phyloP scores from a whole-genome alignment of 2,113 vertebrate species.

The Tiliqua scincoides region DNA sequence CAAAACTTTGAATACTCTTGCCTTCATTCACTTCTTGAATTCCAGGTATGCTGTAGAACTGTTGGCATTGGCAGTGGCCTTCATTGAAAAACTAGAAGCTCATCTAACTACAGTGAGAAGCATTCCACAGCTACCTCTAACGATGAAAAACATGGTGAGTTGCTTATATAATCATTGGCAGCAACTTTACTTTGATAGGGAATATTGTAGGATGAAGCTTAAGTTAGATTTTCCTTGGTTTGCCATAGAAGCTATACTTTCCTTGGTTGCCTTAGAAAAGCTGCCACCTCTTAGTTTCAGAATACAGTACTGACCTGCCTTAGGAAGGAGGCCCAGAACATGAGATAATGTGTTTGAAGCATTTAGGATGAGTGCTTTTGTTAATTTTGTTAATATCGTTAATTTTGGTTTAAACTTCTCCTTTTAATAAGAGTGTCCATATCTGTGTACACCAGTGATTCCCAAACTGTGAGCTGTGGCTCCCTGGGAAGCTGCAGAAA shows the following conservation, averaged over 20 bases:
- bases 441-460: neutral
- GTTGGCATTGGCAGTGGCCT: conserved; percentile 79
- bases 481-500: no score
- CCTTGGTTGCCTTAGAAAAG: neutral
- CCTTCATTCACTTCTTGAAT: conserved; percentile 13
- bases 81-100: conserved; percentile 85
- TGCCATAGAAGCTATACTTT: neutral
- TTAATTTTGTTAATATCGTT: no score
- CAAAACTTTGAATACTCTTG: neutral
- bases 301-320: neutral
- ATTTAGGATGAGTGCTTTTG: neutral
- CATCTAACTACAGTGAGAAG: conserved; percentile 77
- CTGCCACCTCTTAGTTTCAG: neutral
- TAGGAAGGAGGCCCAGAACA: no score
- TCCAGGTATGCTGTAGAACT: conserved; percentile 82
- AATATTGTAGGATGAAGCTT: neutral
- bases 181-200: neutral
- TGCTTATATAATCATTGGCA: conserved; percentile 15
- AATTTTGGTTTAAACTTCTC: no score
- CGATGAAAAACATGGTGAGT: conserved; percentile 84
- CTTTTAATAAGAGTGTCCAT: neutral
- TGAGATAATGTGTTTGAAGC: neutral
- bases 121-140: conserved; percentile 66
- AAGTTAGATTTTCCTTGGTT: neutral
- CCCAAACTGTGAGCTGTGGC: no score